A percentile compares a stretch with the other conserved stretches of the same genome.
These are phyloP conservation scores for Sialia sialis DNA, from an alignment of 2,113 vertebrate genomes.

Conservation along the genomic window DNA sequence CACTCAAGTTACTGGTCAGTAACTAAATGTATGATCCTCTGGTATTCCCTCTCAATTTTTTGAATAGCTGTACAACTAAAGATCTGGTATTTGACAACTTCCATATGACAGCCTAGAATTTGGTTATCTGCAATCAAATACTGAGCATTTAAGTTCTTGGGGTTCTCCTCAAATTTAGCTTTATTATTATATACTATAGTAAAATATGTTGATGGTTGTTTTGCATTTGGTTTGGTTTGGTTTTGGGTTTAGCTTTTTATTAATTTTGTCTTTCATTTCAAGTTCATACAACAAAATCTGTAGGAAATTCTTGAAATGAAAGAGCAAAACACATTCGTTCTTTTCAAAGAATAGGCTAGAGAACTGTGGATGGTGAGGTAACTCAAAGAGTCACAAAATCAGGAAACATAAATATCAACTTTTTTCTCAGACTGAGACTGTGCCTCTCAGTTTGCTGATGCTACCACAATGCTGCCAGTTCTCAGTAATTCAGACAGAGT, in stretches of 20 bases:
- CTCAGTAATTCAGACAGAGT: neutral
- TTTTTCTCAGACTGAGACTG: neutral
- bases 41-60: neutral
- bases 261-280: neutral
- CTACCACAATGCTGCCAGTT: neutral
- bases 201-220: neutral
- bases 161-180: neutral
- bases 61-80: neutral
- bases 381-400: neutral
- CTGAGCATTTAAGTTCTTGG: neutral
- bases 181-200: too few species aligned
- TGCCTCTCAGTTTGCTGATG: neutral
- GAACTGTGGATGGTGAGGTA: neutral
- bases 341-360: neutral
- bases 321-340: neutral
- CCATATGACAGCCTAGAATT: neutral
- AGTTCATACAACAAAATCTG: neutral
- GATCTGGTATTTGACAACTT: neutral
- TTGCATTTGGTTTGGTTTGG: neutral
- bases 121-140: neutral
- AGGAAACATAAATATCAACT: neutral
- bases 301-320: neutral
- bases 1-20: neutral
- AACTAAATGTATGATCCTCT: neutral
- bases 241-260: neutral